These are phyloP conservation scores for rat (Rattus norvegicus) DNA, from an alignment of 2,113 vertebrate species.

Conservation along the genomic window GRCr8 NC_086028.1:14360001-14360500, in stretches of 20 bases:
- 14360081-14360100: no score
- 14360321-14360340: not conserved
- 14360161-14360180: no score
- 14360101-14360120: no score
- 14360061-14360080: no score
- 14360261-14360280: not conserved
- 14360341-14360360: not conserved
- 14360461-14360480: slow-evolving; percentile 54
- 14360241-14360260: not conserved
- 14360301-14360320: not conserved
- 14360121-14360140: no score
- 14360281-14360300: not conserved
- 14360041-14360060: not conserved
- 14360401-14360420: not conserved
- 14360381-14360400: not conserved
- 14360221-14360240: not conserved
- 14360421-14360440: not conserved
- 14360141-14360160: no score
- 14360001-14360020: not conserved
- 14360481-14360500: not conserved
- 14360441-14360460: not conserved
- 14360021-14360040: no score
- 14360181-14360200: not conserved
- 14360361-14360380: not conserved
- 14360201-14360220: not conserved